Evolutionary conservation across 2,797 vertebrate species (phyloP).

Genomic region (Microhierax caerulescens): DNA sequence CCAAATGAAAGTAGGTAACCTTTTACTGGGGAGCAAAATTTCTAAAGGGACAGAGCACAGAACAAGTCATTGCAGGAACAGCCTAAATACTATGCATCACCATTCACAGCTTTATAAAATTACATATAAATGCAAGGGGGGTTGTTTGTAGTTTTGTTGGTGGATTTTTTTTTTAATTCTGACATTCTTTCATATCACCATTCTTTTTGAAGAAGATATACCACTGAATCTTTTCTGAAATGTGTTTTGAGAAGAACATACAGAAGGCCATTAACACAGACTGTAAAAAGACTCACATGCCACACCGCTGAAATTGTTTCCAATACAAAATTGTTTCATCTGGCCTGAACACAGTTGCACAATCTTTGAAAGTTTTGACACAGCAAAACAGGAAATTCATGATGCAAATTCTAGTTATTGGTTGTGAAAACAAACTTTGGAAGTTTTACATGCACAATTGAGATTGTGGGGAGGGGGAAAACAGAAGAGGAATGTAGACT

Average conservation of each 20-base stretch:
- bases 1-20: neutral
- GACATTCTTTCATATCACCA: neutral
- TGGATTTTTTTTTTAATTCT: neutral
- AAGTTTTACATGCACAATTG: neutral
- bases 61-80: neutral
- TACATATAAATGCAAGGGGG: neutral
- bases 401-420: conserved; percentile 24
- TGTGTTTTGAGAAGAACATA: neutral
- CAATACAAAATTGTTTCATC: conserved; percentile 47
- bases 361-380: conserved; percentile 72
- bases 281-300: neutral
- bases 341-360: conserved; percentile 64
- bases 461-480: neutral
- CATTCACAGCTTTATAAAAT: neutral
- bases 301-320: conserved; percentile 1
- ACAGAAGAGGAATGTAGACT: neutral
- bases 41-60: neutral
- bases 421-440: conserved; percentile 11
- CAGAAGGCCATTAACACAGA: neutral
- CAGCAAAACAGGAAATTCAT: conserved; percentile 75
- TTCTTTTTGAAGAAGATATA: neutral
- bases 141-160: neutral
- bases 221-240: neutral
- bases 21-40: neutral
- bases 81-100: neutral